These are phyloP conservation scores for Paramisgurnus dabryanus DNA, from an alignment of 2,113 vertebrate genomes.

Conservation along the genomic window DNA sequence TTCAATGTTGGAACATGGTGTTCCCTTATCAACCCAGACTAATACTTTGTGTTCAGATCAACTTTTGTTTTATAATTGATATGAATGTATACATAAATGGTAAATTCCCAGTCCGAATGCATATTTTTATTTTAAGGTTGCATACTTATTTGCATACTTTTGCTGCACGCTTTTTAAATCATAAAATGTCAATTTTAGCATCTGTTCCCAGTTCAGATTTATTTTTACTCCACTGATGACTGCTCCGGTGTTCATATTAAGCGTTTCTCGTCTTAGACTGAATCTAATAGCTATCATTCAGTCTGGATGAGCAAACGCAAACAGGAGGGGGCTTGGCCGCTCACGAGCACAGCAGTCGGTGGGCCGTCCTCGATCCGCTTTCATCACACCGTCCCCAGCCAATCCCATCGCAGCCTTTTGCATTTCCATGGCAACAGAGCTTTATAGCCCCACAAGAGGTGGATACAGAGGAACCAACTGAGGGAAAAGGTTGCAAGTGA, in stretches of 20 bases:
- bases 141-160: no score
- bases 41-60: neutral
- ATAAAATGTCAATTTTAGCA: neutral
- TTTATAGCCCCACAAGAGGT: constrained; percentile 56
- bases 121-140: no score
- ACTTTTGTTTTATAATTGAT: neutral
- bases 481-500: constrained; percentile 5
- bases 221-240: neutral
- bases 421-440: constrained; percentile 56
- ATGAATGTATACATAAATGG: no score
- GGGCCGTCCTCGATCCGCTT: constrained; percentile 38
- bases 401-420: constrained; percentile 53
- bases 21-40: neutral
- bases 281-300: constrained; percentile 32
- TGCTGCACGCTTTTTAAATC: no score
- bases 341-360: neutral
- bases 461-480: constrained; percentile 40
- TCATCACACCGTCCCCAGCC: constrained; percentile 43
- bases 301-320: constrained; percentile 39
- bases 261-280: neutral
- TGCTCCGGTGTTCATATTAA: neutral
- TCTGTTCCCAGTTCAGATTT: neutral
- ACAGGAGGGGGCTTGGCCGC: constrained; percentile 25
- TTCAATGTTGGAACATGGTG: constrained; percentile 8
- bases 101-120: no score